Percentiles rank a stretch among this genome's conserved stretches.
Conservation (phyloP, 2,797 vertebrate genomes). For the Etheostoma nigrum region DNA sequence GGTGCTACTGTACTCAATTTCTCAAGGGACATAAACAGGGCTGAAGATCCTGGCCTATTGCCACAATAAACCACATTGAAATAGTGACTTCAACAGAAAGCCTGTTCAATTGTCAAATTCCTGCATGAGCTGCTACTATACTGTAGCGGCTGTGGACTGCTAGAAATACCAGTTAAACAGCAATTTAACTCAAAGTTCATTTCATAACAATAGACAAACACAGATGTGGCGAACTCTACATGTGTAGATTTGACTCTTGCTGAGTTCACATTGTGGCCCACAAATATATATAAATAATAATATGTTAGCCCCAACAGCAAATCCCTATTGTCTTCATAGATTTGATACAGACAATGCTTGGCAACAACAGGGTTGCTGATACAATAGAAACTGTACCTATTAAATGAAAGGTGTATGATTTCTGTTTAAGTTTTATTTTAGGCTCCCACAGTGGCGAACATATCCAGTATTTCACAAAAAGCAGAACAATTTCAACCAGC, state of each 20-base stretch:
- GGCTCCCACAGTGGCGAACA: no score
- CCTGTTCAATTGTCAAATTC: slow-evolving; percentile 4
- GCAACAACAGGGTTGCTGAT: not conserved
- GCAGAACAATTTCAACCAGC: not conserved
- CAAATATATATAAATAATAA: not conserved
- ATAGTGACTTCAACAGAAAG: slow-evolving; percentile 1
- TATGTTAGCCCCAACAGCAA: not conserved
- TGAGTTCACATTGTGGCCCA: slow-evolving; percentile 60
- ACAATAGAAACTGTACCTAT: not conserved
- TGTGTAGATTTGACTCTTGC: slow-evolving; percentile 22
- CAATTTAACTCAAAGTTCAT: not conserved
- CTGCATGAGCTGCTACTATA: slow-evolving; percentile 8
- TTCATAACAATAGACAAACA: slow-evolving; percentile 21
- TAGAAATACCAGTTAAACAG: not conserved
- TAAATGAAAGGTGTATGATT: not conserved
- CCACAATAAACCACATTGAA: slow-evolving; percentile 24
- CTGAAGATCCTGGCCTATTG: not conserved
- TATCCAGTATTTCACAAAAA: not conserved
- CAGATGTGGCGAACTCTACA: not conserved
- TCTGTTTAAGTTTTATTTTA: not conserved
- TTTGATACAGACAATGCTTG: not conserved
- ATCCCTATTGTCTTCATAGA: not conserved
- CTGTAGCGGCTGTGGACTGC: slow-evolving; percentile 10
- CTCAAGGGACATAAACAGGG: not conserved
- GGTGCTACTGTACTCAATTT: slow-evolving; percentile 3